Evolutionary conservation across 2,113 vertebrate species (phyloP).

Genomic region (Cynoglossus semilaevis): DNA sequence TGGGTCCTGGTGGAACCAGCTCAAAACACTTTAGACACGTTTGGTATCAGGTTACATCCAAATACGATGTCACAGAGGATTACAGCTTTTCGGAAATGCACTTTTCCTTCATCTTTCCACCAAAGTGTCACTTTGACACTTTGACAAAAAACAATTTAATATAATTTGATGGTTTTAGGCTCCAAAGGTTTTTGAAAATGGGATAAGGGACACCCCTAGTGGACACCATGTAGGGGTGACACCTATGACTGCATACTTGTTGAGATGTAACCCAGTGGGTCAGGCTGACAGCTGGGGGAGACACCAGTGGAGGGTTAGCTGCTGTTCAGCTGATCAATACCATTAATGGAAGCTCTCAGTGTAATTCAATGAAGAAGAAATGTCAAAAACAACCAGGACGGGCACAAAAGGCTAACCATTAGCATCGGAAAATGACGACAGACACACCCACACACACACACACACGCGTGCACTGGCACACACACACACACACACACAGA

Average conservation of each 20-base stretch:
- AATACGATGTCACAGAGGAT: not conserved
- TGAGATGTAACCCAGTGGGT: too few species aligned
- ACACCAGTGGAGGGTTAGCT: too few species aligned
- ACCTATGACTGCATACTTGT: too few species aligned
- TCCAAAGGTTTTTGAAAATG: too few species aligned
- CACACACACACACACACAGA: not conserved
- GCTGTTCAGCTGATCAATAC: too few species aligned
- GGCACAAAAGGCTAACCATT: not conserved
- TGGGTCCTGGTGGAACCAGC: constrained; percentile 18
- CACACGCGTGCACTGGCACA: not conserved
- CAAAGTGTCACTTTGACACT: too few species aligned
- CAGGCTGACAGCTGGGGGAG: too few species aligned
- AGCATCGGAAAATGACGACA: not conserved
- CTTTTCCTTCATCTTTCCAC: too few species aligned
- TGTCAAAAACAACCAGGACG: not conserved
- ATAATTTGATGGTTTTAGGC: too few species aligned
- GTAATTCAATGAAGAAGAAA: not conserved
- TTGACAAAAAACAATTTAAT: too few species aligned
- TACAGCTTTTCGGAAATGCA: not conserved
- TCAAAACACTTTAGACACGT: constrained; percentile 12
- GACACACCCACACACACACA: not conserved
- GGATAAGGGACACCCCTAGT: too few species aligned
- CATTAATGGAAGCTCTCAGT: not conserved
- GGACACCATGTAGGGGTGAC: too few species aligned
- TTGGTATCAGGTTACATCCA: constrained; percentile 15